phyloP scores from a whole-genome alignment of 2,888 invertebrate genomes.

The Myopa testacea region DNA sequence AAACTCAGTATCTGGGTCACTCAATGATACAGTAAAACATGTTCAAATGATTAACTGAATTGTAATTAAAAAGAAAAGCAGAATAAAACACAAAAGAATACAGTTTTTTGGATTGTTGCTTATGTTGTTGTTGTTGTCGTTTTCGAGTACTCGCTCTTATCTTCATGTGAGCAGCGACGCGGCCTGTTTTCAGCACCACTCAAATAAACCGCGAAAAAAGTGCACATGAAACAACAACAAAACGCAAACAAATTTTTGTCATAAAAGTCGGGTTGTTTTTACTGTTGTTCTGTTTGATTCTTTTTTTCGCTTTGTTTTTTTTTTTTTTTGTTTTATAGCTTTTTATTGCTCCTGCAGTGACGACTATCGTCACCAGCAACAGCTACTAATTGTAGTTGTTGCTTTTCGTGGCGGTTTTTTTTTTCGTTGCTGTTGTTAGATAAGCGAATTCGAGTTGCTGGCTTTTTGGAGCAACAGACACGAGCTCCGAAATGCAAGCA shows the following conservation, averaged over 20 bases:
- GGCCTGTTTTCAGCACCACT: no score
- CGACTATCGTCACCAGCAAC: no score
- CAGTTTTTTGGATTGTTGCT: not conserved
- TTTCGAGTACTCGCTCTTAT: no score
- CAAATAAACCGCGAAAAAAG: no score
- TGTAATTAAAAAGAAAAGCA: not conserved
- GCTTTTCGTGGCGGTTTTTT: constrained; percentile 7
- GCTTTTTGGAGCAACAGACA: constrained; percentile 21
- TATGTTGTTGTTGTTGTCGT: constrained; percentile 4
- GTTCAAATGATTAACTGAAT: constrained; percentile 59
- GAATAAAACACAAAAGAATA: not conserved
- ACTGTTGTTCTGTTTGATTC: no score
- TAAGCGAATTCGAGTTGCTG: constrained; percentile 31
- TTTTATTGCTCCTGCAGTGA: no score
- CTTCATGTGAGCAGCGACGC: no score
- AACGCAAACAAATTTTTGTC: no score
- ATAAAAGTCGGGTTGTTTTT: no score
- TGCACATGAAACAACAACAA: no score
- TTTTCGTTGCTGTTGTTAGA: constrained; percentile 23
- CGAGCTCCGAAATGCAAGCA: constrained; percentile 13
- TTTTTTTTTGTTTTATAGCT: no score
- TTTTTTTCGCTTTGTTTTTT: no score
- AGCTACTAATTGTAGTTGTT: not conserved
- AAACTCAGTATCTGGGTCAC: constrained; percentile 53
- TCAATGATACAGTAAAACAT: constrained; percentile 60